These are phyloP conservation scores for Nasonovia ribisnigri DNA, from an alignment of 2,888 invertebrate genomes.

Conservation along the genomic window DNA sequence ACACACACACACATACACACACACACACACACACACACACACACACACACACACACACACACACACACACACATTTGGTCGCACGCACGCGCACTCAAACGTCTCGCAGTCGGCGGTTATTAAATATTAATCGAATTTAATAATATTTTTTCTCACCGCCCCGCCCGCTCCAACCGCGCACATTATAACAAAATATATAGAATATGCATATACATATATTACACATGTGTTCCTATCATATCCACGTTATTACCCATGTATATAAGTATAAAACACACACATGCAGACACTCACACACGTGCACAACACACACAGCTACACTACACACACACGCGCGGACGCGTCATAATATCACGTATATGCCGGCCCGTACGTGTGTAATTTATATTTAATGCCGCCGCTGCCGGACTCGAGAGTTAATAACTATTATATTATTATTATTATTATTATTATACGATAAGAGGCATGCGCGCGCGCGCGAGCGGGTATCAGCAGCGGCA, in stretches of 20 bases:
- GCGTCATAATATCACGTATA: neutral
- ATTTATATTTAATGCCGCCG: conserved; percentile 35
- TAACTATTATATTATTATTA: neutral
- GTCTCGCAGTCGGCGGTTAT: conserved; percentile 42
- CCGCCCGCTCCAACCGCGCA: conserved; percentile 1
- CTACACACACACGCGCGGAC: neutral
- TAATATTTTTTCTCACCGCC: conserved; percentile 43
- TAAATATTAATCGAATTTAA: conserved; percentile 60
- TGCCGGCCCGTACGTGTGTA: conserved; percentile 8
- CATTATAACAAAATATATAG: too few relatives aligned
- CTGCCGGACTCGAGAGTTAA: neutral
- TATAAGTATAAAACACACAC: neutral
- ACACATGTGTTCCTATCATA: neutral
- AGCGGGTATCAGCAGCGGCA: neutral
- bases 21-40: neutral
- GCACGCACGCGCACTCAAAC: neutral
- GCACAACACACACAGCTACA: neutral
- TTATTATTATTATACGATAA: neutral
- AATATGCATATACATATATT: neutral
- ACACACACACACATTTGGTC: neutral
- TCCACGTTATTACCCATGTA: neutral
- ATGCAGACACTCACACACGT: neutral
- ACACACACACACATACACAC: neutral
- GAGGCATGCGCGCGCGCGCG: conserved; percentile 14
- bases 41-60: neutral